Base-by-base conservation (phyloP, 2,888 invertebrate genomes). In the Atherix ibis region DNA sequence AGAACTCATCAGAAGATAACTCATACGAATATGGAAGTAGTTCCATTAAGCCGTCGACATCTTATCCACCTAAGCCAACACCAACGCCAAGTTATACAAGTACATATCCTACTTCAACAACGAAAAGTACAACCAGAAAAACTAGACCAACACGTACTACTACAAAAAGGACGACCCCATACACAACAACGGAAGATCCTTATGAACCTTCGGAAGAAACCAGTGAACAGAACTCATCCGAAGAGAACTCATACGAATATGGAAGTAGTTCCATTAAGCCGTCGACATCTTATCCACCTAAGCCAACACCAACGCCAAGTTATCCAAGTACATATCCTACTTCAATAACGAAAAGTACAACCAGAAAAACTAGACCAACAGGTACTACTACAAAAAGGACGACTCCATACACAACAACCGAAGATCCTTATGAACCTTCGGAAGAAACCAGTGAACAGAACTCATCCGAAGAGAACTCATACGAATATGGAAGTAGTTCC, bases 321-420 rank as follows among this genome's bases (percentile, higher is more conserved):
- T 22, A 25, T 17, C 10, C 18, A 32, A 15, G n/a, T n/a, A n/a
- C n/a, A n/a, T n/a, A n/a, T n/a, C n/a, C 18, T 6, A 19, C 19
- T 19, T 9, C 26, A 26, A 26, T 5, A 26, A 5, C 26, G 1
- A 26, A 26, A 5, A 13, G 17, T 27, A 18, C 27, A 14, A 18
- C 25, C 9, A 28, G 22, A 16, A 15, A 27, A 5, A 34, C 34
- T 18, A 34, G 22, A 4, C 31, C 31, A 19, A 19, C 19, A 22
- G n/a, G n/a, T 31, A 15, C 10, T 22, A 4, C 14, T 2, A n/a
- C 22, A 31, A 31, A 19, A 31, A 18, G n/a, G n/a, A n/a, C n/a
- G n/a, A n/a, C n/a, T n/a, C n/a, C n/a, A n/a, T n/a, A n/a, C n/a
- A n/a, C n/a, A n/a, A n/a, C n/a, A n/a, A n/a, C n/a, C n/a, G n/a